Conservation (phyloP, 2,113 vertebrate genomes). For the Macrotus californicus region DNA sequence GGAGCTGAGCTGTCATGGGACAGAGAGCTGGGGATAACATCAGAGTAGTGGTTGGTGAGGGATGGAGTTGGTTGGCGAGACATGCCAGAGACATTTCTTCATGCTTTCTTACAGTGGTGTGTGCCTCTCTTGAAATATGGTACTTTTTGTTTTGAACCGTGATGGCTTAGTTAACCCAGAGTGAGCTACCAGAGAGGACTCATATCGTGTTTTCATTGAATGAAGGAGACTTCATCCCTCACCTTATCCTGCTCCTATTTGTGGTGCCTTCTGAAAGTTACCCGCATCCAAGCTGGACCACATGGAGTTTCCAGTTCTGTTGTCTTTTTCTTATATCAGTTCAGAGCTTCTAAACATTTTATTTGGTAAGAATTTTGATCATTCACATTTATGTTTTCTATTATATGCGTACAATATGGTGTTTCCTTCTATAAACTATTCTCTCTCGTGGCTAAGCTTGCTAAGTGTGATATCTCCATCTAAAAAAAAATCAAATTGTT, state of each 20-base stretch:
- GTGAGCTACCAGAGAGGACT: not conserved
- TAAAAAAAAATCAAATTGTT: constrained; percentile 4
- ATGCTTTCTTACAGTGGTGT: not conserved
- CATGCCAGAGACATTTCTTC: not conserved
- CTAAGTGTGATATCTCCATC: not conserved
- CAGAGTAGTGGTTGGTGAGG: not conserved
- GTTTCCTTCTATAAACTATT: not conserved
- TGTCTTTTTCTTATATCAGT: not conserved
- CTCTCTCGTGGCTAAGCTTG: constrained; percentile 8
- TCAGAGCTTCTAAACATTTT: not conserved
- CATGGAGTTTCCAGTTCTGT: not conserved
- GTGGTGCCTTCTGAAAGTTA: not conserved
- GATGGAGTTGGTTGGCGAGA: not conserved
- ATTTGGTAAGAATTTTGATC: not conserved
- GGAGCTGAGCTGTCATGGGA: not conserved
- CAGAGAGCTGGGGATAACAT: not conserved
- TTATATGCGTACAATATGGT: not conserved
- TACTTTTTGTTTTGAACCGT: not conserved
- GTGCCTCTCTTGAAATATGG: not conserved
- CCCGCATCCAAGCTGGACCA: not conserved
- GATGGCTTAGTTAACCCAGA: not conserved
- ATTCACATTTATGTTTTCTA: not conserved
- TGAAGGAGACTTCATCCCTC: not conserved
- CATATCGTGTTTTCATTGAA: not conserved
- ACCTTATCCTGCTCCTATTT: not conserved